A percentile compares a stretch with the other conserved stretches of the same genome.
Conservation (phyloP, 1,140 invertebrate species). For the Lucilia sericata region DNA sequence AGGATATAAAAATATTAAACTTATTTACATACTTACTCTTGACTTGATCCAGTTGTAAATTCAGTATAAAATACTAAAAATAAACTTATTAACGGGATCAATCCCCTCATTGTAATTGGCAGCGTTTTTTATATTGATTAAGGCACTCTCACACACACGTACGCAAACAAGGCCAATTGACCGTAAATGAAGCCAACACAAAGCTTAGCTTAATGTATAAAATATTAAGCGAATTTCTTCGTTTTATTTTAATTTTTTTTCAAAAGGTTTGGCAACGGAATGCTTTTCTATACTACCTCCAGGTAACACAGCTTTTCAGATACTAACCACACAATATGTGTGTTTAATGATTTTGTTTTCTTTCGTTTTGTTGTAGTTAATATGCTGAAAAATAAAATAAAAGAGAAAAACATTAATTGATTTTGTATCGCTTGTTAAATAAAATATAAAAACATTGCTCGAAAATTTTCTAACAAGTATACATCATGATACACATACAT, state of each 20-base stretch:
- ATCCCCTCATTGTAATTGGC: background rate
- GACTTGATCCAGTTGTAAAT: background rate
- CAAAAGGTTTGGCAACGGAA: background rate
- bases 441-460: no score
- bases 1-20: no score
- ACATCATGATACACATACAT: no score
- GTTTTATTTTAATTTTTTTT: background rate
- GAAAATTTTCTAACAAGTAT: no score
- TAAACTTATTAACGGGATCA: background rate
- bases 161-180: background rate
- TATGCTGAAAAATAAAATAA: background rate
- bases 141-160: no score
- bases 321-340: background rate
- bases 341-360: background rate
- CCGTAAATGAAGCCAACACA: background rate
- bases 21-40: conserved; percentile 24
- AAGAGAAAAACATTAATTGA: background rate
- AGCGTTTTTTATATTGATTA: background rate
- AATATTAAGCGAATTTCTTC: background rate
- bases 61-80: background rate
- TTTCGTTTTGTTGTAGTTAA: background rate
- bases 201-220: background rate
- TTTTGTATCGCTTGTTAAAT: background rate
- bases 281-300: background rate
- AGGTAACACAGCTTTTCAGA: background rate